Conservation (phyloP, 1,140 invertebrate genomes). For the Eupeodes corollae region DNA sequence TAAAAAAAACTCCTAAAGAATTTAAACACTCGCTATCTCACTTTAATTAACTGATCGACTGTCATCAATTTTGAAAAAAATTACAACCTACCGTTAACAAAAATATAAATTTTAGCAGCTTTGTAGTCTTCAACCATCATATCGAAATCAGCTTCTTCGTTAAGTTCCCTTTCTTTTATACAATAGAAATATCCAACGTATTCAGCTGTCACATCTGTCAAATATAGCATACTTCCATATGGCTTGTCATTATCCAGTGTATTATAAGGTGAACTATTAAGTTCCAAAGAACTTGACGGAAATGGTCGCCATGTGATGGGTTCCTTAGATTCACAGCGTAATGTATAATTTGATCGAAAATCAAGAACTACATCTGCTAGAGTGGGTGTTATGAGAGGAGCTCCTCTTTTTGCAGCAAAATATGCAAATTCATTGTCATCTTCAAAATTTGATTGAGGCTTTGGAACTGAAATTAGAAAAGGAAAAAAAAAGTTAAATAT, state of each 20-base stretch:
- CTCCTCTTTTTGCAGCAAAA: constrained; percentile 10
- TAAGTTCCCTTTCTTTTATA: constrained; percentile 31
- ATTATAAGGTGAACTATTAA: constrained; percentile 6
- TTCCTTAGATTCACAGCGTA: constrained; percentile 40
- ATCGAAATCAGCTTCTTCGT: constrained; percentile 23
- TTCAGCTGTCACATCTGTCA: constrained; percentile 36
- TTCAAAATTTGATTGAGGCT: constrained; percentile 1
- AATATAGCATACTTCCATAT: constrained; percentile 34
- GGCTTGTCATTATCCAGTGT: constrained; percentile 29
- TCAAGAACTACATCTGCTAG: constrained; percentile 39
- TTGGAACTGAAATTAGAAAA: constrained; percentile 5
- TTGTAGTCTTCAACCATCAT: constrained; percentile 35
- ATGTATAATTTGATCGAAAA: constrained; percentile 38
- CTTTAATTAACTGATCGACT: too few relatives aligned
- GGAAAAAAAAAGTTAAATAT: not conserved
- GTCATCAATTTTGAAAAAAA: too few relatives aligned
- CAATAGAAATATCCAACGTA: constrained; percentile 53
- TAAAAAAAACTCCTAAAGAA: too few relatives aligned
- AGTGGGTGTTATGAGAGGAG: constrained; percentile 39
- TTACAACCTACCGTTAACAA: constrained; percentile 47
- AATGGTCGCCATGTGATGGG: constrained; percentile 36
- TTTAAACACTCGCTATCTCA: too few relatives aligned
- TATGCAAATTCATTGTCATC: constrained; percentile 5
- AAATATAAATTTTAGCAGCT: constrained; percentile 49
- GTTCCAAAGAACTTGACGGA: not conserved